Conservation (phyloP, 2,888 invertebrate genomes). For the Cryptophagus acutangulus region DNA sequence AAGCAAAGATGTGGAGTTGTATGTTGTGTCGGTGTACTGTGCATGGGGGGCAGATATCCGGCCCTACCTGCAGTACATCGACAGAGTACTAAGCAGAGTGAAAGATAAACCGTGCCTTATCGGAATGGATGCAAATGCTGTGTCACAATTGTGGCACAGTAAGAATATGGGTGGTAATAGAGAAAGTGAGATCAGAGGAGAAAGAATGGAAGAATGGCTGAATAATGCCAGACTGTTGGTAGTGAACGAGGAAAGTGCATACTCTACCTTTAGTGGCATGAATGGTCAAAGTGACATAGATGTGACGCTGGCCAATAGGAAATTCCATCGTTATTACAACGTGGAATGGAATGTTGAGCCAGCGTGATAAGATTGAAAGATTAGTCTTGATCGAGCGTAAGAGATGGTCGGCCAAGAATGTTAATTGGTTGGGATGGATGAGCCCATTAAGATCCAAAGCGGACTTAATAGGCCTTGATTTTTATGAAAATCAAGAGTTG, state of each 20-base stretch:
- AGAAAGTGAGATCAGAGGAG: not conserved
- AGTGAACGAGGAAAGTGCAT: constrained; percentile 18
- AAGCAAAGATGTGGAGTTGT: too few relatives aligned
- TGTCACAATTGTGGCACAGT: constrained; percentile 24
- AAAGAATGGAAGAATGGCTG: not conserved
- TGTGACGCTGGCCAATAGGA: constrained; percentile 16
- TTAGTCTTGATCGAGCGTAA: too few relatives aligned
- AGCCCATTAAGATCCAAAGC: too few relatives aligned
- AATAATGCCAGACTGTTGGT: not conserved
- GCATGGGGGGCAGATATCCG: not conserved
- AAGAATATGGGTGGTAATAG: constrained; percentile 3
- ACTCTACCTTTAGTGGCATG: constrained; percentile 19
- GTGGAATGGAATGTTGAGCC: too few relatives aligned
- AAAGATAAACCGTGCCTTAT: constrained; percentile 11
- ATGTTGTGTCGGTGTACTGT: not conserved
- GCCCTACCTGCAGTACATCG: not conserved
- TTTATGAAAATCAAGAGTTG: too few relatives aligned
- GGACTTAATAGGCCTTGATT: too few relatives aligned
- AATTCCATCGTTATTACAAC: too few relatives aligned
- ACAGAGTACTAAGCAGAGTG: not conserved
- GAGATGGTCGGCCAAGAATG: too few relatives aligned
- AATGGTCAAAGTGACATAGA: constrained; percentile 21
- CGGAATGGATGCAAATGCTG: constrained; percentile 27
- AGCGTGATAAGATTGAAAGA: too few relatives aligned
- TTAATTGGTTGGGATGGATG: too few relatives aligned